These are phyloP conservation scores for Lithosia quadra DNA, from an alignment of 2,888 invertebrate species.

Conservation along the genomic window DNA sequence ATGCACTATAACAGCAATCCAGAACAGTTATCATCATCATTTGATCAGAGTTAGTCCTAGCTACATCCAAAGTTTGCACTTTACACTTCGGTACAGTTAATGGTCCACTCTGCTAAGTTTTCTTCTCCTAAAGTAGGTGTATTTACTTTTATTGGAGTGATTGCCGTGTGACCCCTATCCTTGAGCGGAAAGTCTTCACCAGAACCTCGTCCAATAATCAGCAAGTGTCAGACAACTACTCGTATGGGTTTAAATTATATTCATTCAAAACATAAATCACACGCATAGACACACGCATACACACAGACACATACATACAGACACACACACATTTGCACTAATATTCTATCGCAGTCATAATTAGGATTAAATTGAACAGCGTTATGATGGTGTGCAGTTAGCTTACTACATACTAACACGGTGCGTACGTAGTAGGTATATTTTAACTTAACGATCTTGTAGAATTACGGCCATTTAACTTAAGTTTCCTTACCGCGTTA, in stretches of 20 bases:
- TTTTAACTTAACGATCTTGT: slow-evolving; percentile 8
- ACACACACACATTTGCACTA: neutral
- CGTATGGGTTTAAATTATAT: too few relatives aligned
- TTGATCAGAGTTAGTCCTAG: too few relatives aligned
- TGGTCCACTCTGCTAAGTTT: neutral
- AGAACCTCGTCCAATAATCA: too few relatives aligned
- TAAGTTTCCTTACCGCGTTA: neutral
- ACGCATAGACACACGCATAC: too few relatives aligned
- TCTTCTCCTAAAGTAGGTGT: neutral
- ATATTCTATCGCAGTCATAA: neutral
- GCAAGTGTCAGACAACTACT: too few relatives aligned
- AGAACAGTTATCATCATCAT: too few relatives aligned
- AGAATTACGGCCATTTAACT: slow-evolving; percentile 12
- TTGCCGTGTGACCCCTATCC: neutral
- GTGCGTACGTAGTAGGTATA: neutral
- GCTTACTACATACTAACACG: neutral
- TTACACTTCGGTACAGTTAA: too few relatives aligned
- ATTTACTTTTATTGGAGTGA: neutral
- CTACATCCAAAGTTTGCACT: too few relatives aligned
- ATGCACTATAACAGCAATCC: too few relatives aligned
- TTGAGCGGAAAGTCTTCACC: neutral
- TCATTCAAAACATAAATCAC: too few relatives aligned
- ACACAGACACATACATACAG: neutral
- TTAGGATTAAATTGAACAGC: neutral
- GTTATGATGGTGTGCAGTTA: neutral